These are phyloP conservation scores for Epinotia demarniana DNA, from an alignment of 2,888 invertebrate genomes.

Conservation along the genomic window DNA sequence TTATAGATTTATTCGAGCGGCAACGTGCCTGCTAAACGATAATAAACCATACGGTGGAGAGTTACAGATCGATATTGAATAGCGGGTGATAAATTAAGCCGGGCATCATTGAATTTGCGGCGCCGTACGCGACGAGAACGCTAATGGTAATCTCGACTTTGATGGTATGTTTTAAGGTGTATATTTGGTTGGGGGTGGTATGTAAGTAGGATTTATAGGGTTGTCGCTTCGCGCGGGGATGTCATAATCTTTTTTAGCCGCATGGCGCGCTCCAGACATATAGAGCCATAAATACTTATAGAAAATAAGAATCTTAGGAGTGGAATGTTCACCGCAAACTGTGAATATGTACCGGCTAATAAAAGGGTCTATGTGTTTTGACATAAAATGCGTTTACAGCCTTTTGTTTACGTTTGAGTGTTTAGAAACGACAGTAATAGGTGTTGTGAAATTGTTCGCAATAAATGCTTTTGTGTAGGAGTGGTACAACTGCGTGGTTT, in stretches of 20 bases:
- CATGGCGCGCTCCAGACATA: conserved; percentile 76
- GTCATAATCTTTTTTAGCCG: conserved; percentile 84
- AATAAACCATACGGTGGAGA: conserved; percentile 77
- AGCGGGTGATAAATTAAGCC: conserved; percentile 77
- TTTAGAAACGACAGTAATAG: conserved; percentile 27
- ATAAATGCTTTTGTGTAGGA: conserved; percentile 10
- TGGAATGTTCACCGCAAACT: conserved; percentile 63
- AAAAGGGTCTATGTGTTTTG: conserved; percentile 19
- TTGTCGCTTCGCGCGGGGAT: conserved; percentile 68
- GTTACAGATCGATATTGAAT: conserved; percentile 79
- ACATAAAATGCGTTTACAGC: conserved; percentile 49
- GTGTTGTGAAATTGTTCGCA: conserved; percentile 34
- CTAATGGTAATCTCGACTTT: conserved; percentile 65
- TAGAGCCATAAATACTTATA: conserved; percentile 53
- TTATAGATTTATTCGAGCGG: conserved; percentile 83
- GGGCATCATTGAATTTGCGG: conserved; percentile 80
- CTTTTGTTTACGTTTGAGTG: conserved; percentile 46
- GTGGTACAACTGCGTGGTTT: background rate
- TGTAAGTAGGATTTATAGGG: conserved; percentile 72
- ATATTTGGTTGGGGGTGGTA: conserved; percentile 55
- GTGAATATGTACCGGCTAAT: conserved; percentile 18
- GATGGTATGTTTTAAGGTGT: conserved; percentile 58
- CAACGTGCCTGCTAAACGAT: conserved; percentile 71
- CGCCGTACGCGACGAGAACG: conserved; percentile 63
- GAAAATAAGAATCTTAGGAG: conserved; percentile 62